Conservation (phyloP, 2,888 invertebrate genomes). For the Drosophila peninsularis region DNA sequence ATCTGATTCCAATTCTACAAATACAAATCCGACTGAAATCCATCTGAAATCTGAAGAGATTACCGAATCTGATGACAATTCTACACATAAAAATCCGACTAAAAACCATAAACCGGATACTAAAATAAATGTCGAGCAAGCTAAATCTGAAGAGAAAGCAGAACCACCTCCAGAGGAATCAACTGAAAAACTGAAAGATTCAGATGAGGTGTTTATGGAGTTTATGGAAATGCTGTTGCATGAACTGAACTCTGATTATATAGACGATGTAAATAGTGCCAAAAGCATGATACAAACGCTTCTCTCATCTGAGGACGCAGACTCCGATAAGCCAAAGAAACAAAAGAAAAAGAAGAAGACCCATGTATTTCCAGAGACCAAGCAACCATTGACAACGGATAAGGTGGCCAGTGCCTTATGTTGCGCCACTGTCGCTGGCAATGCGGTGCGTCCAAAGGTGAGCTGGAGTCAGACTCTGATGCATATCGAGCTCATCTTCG, state of each 20-base stretch:
- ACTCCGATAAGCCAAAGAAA: neutral
- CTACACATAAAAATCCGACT: neutral
- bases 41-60: too few species aligned
- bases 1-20: neutral
- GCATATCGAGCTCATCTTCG: slow-evolving; percentile 47
- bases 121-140: neutral
- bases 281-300: slow-evolving; percentile 11
- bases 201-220: neutral
- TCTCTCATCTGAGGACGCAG: neutral
- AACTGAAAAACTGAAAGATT: neutral
- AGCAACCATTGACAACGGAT: neutral
- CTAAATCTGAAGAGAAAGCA: neutral
- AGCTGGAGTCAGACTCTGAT: slow-evolving; percentile 50
- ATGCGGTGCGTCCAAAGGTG: slow-evolving; percentile 52
- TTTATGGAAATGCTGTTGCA: slow-evolving; percentile 27
- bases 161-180: neutral
- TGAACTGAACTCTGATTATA: slow-evolving; percentile 11
- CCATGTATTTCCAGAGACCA: neutral
- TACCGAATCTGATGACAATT: neutral
- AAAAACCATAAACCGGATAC: neutral
- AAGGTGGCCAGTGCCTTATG: slow-evolving; percentile 7
- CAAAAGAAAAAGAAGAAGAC: neutral
- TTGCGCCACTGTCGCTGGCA: slow-evolving; percentile 3
- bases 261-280: neutral
- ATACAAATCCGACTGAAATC: too few species aligned